Evolutionary conservation across 2,797 vertebrate genomes (phyloP).

Genomic region (Botia kubotai): DNA sequence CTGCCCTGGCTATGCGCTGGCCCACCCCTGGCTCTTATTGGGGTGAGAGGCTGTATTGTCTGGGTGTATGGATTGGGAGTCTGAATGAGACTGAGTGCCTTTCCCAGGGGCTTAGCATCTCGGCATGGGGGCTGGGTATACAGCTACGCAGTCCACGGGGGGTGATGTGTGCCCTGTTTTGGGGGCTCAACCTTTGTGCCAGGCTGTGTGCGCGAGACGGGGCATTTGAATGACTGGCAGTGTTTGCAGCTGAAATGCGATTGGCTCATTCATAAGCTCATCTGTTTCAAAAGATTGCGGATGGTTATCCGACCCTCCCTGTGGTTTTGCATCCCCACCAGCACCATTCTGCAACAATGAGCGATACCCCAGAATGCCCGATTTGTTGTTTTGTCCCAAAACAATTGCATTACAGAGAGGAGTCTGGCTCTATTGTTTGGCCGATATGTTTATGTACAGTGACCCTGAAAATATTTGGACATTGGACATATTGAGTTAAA

Average conservation of each 20-base stretch:
- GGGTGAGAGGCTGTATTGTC: constrained; percentile 53
- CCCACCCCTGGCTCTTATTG: constrained; percentile 24
- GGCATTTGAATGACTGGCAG: constrained; percentile 65
- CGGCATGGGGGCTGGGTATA: constrained; percentile 46
- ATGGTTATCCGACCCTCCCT: constrained; percentile 48
- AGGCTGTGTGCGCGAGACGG: constrained; percentile 38
- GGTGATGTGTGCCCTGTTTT: constrained; percentile 58
- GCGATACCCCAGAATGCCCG: constrained; percentile 61
- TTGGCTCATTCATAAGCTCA: constrained; percentile 36
- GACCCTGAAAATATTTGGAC: not conserved
- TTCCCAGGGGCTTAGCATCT: constrained; percentile 64
- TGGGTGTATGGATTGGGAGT: constrained; percentile 45
- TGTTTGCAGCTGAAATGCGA: constrained; percentile 59
- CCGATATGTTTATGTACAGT: constrained; percentile 57
- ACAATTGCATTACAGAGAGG: too few relatives aligned
- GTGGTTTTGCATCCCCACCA: constrained; percentile 37
- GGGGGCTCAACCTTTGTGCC: constrained; percentile 70
- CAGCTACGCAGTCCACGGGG: constrained; percentile 54
- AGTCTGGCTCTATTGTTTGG: constrained; percentile 59
- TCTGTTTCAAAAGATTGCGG: constrained; percentile 31
- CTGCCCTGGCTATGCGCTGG: not conserved
- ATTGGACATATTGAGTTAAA: not conserved
- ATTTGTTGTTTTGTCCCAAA: constrained; percentile 67
- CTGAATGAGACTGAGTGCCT: constrained; percentile 41
- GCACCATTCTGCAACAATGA: constrained; percentile 63